These are phyloP conservation scores for Macrobrachium nipponense DNA, from an alignment of 1,140 invertebrate genomes.

Conservation along the genomic window DNA sequence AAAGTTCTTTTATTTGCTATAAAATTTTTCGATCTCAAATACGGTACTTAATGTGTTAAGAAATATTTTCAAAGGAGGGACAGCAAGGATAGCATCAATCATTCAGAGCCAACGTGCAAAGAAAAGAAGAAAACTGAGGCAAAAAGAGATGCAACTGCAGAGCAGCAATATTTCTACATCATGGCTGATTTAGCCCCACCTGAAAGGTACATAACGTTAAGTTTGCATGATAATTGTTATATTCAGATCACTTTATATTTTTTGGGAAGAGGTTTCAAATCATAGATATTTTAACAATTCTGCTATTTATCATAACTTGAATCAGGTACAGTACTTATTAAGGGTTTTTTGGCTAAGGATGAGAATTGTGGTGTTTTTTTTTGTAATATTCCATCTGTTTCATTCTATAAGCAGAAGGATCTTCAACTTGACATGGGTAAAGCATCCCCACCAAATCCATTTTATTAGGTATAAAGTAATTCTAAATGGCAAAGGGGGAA, in stretches of 20 bases:
- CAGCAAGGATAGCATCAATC: neutral
- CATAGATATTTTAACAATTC: too few relatives aligned
- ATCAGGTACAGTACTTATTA: too few relatives aligned
- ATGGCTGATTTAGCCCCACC: constrained; percentile 33
- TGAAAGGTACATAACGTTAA: constrained; percentile 12
- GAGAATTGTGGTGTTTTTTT: too few relatives aligned
- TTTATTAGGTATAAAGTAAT: too few relatives aligned
- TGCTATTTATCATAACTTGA: too few relatives aligned
- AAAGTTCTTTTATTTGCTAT: neutral
- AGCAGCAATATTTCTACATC: constrained; percentile 28
- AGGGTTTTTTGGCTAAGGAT: too few relatives aligned
- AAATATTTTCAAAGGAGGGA: neutral
- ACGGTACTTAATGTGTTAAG: neutral
- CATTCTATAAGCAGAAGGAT: too few relatives aligned
- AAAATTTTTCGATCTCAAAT: neutral
- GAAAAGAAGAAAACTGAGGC: neutral
- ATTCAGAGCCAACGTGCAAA: neutral
- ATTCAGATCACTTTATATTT: neutral
- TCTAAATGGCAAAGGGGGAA: too few relatives aligned
- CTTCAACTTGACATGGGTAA: too few relatives aligned
- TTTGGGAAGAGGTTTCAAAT: neutral
- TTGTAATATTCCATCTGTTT: too few relatives aligned
- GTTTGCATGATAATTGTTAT: neutral
- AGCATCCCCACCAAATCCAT: too few relatives aligned
- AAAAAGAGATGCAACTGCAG: neutral